Evolutionary conservation across 2,797 vertebrate species (phyloP).

Genomic region (Leuciscus waleckii): DNA sequence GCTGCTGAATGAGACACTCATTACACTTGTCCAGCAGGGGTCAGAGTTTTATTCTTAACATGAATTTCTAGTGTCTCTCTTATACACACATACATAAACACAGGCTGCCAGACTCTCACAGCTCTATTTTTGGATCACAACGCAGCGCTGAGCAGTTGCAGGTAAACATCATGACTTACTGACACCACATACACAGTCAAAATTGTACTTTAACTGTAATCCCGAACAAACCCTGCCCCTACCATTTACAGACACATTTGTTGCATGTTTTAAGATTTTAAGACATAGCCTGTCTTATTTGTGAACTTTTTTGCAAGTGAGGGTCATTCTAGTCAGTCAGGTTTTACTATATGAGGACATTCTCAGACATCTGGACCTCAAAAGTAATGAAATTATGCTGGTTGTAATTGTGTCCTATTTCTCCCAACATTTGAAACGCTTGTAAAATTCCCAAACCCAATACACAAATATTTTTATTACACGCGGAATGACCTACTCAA

Average conservation of each 20-base stretch:
- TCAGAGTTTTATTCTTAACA: constrained; percentile 62
- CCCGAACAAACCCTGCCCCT: background rate
- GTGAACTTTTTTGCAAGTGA: background rate
- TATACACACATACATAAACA: constrained; percentile 54
- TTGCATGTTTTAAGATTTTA: background rate
- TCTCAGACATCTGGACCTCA: background rate
- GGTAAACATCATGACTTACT: constrained; percentile 56
- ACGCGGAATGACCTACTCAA: no score
- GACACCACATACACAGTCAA: constrained; percentile 37
- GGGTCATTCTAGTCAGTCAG: background rate
- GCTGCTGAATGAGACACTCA: constrained; percentile 44
- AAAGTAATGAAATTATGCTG: background rate
- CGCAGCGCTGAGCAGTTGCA: constrained; percentile 63
- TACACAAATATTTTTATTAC: background rate
- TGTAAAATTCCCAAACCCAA: background rate
- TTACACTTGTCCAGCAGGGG: constrained; percentile 74
- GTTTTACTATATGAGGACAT: background rate
- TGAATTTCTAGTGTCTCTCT: constrained; percentile 2
- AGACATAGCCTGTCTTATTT: background rate
- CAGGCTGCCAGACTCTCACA: constrained; percentile 55
- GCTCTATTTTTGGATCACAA: constrained; percentile 58
- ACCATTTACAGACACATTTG: constrained; percentile 1
- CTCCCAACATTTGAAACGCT: background rate
- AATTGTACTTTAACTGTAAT: constrained; percentile 9
- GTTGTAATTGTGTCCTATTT: background rate